These are phyloP conservation scores for Euwallacea fornicatus DNA, from an alignment of 1,140 invertebrate species.

Conservation along the genomic window DNA sequence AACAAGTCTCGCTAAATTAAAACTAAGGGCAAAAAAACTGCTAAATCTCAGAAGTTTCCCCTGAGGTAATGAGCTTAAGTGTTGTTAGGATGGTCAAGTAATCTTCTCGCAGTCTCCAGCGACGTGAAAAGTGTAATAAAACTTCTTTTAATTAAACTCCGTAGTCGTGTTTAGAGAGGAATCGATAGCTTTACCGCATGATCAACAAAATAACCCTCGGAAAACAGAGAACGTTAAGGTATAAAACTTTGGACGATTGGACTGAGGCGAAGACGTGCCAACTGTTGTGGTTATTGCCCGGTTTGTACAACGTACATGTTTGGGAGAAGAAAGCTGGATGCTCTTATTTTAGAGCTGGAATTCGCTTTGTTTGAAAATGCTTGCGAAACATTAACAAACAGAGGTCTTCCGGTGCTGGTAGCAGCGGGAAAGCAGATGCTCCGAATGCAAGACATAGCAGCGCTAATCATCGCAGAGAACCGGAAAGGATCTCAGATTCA, in stretches of 20 bases:
- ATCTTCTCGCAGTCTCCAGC: constrained; percentile 34
- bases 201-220: constrained; percentile 36
- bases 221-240: constrained; percentile 36
- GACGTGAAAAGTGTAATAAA: constrained; percentile 41
- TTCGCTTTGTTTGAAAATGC: no score
- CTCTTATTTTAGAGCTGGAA: no score
- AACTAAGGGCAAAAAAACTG: constrained; percentile 22
- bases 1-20: constrained; percentile 30
- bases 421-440: no score
- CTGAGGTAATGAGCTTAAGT: constrained; percentile 40
- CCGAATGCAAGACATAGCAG: no score
- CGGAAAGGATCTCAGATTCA: no score
- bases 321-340: no score
- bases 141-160: constrained; percentile 40
- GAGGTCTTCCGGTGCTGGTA: no score
- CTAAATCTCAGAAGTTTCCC: constrained; percentile 35
- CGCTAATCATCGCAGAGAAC: no score
- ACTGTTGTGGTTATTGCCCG: constrained; percentile 21
- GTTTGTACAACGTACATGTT: no score
- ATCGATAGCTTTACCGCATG: constrained; percentile 38
- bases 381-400: no score
- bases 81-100: constrained; percentile 41
- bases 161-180: constrained; percentile 34
- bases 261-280: constrained; percentile 22
- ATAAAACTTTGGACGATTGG: constrained; percentile 30